Conservation (phyloP, 2,113 vertebrate genomes). For the Pachypanchax playfairii region DNA sequence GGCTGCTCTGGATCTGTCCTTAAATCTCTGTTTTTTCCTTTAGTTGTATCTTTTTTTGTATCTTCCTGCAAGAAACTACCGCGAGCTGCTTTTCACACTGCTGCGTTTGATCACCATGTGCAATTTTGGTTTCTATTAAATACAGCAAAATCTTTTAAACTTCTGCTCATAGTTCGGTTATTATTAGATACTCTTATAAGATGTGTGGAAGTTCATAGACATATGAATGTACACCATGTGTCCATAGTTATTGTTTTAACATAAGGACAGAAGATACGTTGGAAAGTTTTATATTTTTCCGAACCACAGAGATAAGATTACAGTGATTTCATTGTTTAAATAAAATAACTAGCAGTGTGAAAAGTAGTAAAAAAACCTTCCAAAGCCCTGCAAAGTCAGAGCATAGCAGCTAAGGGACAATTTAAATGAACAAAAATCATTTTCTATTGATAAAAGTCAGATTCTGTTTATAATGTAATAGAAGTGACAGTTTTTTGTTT, state of each 20-base stretch:
- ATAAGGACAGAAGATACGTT: too few relatives aligned
- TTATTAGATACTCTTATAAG: too few relatives aligned
- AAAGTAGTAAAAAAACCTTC: constrained; percentile 30
- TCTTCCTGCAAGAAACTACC: constrained; percentile 28
- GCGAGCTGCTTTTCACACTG: constrained; percentile 60
- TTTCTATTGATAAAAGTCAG: not conserved
- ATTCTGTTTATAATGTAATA: too few relatives aligned
- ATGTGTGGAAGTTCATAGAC: too few relatives aligned
- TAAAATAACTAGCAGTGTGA: constrained; percentile 49
- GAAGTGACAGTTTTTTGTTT: not conserved
- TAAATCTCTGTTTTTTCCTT: constrained; percentile 28
- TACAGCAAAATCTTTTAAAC: too few relatives aligned
- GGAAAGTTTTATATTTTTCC: not conserved
- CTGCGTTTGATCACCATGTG: too few relatives aligned
- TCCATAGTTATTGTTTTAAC: too few relatives aligned
- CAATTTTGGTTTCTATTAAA: too few relatives aligned
- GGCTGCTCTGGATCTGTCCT: constrained; percentile 69
- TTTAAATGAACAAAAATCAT: not conserved
- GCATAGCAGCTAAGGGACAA: constrained; percentile 6
- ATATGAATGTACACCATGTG: too few relatives aligned
- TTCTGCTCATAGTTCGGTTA: too few relatives aligned
- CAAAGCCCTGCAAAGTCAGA: constrained; percentile 36
- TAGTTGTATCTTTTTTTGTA: not conserved
- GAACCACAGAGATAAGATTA: not conserved
- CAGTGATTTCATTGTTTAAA: not conserved